Evolutionary conservation across 1,140 invertebrate species (phyloP).

Genomic region (Tetramorium alpestre): DNA sequence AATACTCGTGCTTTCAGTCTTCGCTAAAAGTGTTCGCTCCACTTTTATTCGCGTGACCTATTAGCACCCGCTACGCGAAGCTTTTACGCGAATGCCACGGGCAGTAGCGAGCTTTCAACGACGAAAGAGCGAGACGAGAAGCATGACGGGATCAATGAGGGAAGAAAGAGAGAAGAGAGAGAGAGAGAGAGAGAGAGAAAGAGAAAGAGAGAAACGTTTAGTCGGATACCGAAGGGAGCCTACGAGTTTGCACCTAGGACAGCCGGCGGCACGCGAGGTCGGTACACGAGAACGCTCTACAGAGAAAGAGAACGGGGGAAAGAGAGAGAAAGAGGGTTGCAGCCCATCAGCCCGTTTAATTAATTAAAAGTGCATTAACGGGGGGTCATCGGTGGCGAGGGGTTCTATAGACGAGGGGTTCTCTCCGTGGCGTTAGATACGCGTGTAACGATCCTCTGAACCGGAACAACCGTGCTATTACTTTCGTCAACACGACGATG

Average conservation of each 20-base stretch:
- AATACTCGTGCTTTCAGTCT: neutral
- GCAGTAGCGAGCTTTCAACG: conserved; percentile 35
- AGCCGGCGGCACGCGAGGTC: conserved; percentile 84
- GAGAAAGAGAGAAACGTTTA: conserved; percentile 53
- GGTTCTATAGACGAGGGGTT: conserved; percentile 56
- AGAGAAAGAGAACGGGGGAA: conserved; percentile 62
- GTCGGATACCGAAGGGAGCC: conserved; percentile 49
- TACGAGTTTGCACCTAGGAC: conserved; percentile 82
- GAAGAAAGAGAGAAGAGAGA: neutral
- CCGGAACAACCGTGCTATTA: conserved; percentile 81
- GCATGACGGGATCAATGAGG: conserved; percentile 20
- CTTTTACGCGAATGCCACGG: conserved; percentile 41
- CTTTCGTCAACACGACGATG: conserved; percentile 77
- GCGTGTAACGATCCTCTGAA: conserved; percentile 76
- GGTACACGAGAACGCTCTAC: conserved; percentile 61
- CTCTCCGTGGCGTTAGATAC: conserved; percentile 65
- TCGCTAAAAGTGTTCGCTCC: neutral
- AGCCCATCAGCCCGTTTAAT: conserved; percentile 84
- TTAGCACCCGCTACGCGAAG: conserved; percentile 23
- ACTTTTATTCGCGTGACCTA: conserved; percentile 55
- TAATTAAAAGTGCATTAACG: conserved; percentile 86
- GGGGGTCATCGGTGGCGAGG: conserved; percentile 56
- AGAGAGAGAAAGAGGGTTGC: conserved; percentile 67
- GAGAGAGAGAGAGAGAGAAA: neutral
- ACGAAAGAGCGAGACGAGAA: conserved; percentile 12